Base-by-base conservation (phyloP, 1,140 invertebrate species). In the Varroa destructor region DNA sequence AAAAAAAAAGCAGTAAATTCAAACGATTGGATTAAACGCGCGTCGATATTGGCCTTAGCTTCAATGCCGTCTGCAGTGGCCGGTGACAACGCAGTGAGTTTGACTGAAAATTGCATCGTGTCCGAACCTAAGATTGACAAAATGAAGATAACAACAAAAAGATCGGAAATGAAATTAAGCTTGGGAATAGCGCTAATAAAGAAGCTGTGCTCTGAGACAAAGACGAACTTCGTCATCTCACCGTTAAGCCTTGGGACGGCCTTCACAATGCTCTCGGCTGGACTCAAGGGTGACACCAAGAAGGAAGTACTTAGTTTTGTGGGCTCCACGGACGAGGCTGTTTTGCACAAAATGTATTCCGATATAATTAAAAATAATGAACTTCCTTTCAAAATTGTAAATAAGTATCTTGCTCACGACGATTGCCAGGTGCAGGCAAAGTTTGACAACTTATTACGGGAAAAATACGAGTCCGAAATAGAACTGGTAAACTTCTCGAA, bases 191-290 rank as follows among this genome's bases (percentile, higher is more conserved):
- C 55, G 10, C 55, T 56, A 10, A 10, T 56, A 10, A 10, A 56
- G 55, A 56, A 56, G 55, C 55, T 56, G 10, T 56, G 55, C 55
- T n/a, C 10, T 10, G 55, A 56, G 55, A n/a, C 10, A 56, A 56
- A 56, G 55, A n/a, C 10, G 55, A 56, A 56, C n/a, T 56, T 56
- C 55, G 55, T 56, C 10, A n/a, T 56, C 55, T 56, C 55, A n/a
- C 55, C 55, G 10, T n/a, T 56, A 12, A 56, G 55, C 55, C 55
- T 56, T n/a, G 55, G 55, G n/a, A 56, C 55, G n/a, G 55, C 55
- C n/a, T n/a, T 56, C 55, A n/a, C 55, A n/a, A 56, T 56, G 55
- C n/a, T 56, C 10, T 12, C 55, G 55, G 55, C 55, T 56, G 55
- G 55, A 12, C n/a, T 56, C 10, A 56, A n/a, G 55, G 55, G 55